Conservation (phyloP, 2,797 vertebrate species). For the Danio kyathit region DNA sequence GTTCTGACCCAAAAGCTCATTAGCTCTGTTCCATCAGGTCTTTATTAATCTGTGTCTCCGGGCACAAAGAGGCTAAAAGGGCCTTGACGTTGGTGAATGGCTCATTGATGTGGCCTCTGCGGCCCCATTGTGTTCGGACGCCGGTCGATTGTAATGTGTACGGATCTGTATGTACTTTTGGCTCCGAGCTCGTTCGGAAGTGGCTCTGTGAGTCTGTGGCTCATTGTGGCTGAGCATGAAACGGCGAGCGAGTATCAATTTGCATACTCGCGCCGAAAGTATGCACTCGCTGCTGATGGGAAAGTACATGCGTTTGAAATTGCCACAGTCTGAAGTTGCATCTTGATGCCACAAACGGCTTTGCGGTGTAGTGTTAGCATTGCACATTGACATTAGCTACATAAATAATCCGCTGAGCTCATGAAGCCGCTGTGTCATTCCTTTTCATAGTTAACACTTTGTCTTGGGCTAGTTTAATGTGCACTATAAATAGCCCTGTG, state of each 20-base stretch:
- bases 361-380: no score
- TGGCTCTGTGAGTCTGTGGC: slow-evolving; percentile 7
- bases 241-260: background rate
- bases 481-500: no score
- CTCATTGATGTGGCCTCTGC: background rate
- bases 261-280: background rate
- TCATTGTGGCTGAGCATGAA: background rate
- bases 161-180: slow-evolving; percentile 32
- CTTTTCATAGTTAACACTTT: no score
- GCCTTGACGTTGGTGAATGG: slow-evolving; percentile 19
- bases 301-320: slow-evolving; percentile 12
- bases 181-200: background rate
- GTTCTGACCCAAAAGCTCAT: slow-evolving; percentile 42
- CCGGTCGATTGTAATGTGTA: slow-evolving; percentile 1
- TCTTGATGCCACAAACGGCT: background rate
- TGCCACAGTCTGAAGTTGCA: background rate
- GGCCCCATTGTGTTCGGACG: background rate
- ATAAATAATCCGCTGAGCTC: no score
- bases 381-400: no score
- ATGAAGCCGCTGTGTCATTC: no score
- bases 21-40: slow-evolving; percentile 8
- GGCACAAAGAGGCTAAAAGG: background rate
- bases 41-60: background rate
- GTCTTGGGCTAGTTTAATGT: no score
- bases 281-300: background rate